Evolutionary conservation across 2,888 invertebrate genomes (phyloP), one percentile per base, ranked within the genome.

Genomic region (Nudaria mundana): DNA sequence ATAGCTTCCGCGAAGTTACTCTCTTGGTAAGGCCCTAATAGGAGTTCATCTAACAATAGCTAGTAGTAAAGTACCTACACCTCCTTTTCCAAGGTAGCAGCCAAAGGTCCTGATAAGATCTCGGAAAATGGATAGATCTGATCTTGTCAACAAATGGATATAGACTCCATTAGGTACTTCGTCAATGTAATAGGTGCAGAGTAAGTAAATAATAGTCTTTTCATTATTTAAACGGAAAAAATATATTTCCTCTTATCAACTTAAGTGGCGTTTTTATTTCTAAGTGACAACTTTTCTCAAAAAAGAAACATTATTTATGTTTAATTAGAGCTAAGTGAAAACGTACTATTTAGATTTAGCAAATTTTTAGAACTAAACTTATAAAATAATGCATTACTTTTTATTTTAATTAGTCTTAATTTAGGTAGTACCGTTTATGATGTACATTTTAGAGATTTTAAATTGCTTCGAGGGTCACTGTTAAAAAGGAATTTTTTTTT

Each of bases 351-450:
- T 44, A 36, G 44, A 44, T 34, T 49, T 56, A 28, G 44, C 48
- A 56, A 59, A 58, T 52, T 30, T 48, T 49, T 58, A 56, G 7
- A 30, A n/a, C 42, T 56, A 58, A 5, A 4, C 59, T 58, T 56
- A 58, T 40, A 43, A 28, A 48, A 40, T 48, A 38, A 37, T n/a
- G 33, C 13, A 39, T 49, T 40, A 48, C 37, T 10, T 47, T 43
- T 47, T 44, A 38, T 23, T 42, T 51, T 54, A 59, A 44, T 59
- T 59, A 59, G 56, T 56, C 59, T 54, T 59, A 57, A 30, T 44
- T 55, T 53, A 63, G 57, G 59, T 63, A 58, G 59, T 61, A 56
- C 46, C 37, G 40, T 49, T 52, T 54, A 44, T n/a, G 51, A 42
- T 30, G 20, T 49, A 30, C 31, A 45, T 38, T 24, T 58, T 18